Base-by-base conservation (phyloP, 2,888 invertebrate species). In the Eupeodes luniger region DNA sequence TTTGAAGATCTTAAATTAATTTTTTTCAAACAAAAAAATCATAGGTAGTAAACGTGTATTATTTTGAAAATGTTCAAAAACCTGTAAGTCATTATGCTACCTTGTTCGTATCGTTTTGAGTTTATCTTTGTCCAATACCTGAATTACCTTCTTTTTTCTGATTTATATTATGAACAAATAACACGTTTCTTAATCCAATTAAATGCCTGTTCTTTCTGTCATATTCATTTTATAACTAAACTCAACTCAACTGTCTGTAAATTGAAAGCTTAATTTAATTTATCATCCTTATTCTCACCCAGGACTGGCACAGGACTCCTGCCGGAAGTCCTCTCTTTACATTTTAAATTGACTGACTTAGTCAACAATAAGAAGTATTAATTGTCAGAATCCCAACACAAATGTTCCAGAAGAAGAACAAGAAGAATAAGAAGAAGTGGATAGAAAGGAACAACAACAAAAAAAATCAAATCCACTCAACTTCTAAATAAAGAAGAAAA, bases 401-500 rank as follows among this genome's bases (percentile, higher is more conserved):
- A 64, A 57, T 4, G 9, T 51, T 34, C 14, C 14, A 61, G 51
- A 51, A 67, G 27, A 64, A 14, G 49, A 40, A 16, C 12, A 4
- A 11, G 12, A 57, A 10, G 7, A 9, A 44, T 44, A 55, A 9
- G 10, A 40, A 40, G 40, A 40, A 27, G 27, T 40, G 40, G 40
- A 40, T 27, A 27, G 27, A 27, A 27, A 27, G 27, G 27, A 27
- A 27, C 2, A 27, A 27, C 27, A 27, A 27, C 27, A 27, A 64
- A 36, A 34, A n/a, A 59, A 36, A 16, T 57, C 36, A n/a, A 49
- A 66, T 66, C 66, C 49, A 66, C 16, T 61, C 16, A 27, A 51
- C 70, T 59, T 74, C 82, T 74, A 62, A 78, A 85, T 49, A 67
- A 77, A 72, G 40, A 57, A 36, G 53, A 70, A 81, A 82, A 78